Percentiles rank a stretch among this genome's conserved stretches.
Evolutionary conservation across 2,113 vertebrate species (phyloP).

Genomic region (Ceyx cyanopectus): DNA sequence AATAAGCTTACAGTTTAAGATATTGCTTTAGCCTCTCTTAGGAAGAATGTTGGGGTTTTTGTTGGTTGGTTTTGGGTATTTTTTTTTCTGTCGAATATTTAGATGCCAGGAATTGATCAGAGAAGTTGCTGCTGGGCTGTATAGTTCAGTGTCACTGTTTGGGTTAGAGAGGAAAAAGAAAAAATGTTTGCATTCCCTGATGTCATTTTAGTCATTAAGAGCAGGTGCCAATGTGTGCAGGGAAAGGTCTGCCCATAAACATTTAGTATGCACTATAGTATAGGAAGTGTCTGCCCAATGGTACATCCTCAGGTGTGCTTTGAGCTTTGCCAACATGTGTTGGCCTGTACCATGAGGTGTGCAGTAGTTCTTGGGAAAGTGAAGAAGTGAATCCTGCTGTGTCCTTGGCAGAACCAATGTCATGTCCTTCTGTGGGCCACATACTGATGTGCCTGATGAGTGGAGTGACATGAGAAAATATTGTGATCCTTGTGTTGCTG

Average conservation of each 20-base stretch:
- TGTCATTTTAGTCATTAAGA: not conserved
- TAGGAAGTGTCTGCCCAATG: not conserved
- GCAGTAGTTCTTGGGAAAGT: not conserved
- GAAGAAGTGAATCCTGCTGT: not conserved
- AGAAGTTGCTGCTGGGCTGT: not conserved
- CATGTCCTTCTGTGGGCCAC: not conserved
- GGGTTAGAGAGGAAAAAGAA: not conserved
- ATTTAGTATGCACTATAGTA: accelerated
- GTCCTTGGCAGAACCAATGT: not conserved
- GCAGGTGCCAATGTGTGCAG: too few species aligned
- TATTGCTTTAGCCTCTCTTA: not conserved
- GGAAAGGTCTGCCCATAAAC: not conserved
- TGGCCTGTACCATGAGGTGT: accelerated
- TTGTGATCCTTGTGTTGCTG: accelerated
- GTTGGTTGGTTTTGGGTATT: not conserved
- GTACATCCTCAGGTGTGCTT: accelerated
- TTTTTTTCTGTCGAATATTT: not conserved
- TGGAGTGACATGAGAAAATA: not conserved
- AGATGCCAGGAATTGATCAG: not conserved
- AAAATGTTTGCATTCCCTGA: not conserved
- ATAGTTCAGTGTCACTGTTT: not conserved
- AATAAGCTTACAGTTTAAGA: too few species aligned
- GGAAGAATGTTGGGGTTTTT: not conserved
- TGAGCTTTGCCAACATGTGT: accelerated
- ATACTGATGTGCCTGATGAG: not conserved